Evolutionary conservation across 2,797 vertebrate genomes (phyloP).

Genomic region (Erithacus rubecula): DNA sequence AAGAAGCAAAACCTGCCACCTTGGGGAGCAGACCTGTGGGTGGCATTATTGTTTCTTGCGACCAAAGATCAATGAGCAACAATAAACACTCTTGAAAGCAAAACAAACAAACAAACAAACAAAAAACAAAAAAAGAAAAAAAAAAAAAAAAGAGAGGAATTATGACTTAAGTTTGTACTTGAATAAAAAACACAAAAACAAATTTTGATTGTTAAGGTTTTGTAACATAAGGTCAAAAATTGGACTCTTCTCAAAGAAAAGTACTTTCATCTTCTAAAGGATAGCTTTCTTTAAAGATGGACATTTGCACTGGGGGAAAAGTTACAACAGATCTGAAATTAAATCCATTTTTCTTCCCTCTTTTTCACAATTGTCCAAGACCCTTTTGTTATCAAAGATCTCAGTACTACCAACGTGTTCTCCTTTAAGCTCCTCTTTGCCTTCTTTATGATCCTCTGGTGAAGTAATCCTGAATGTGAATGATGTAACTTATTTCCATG

Average conservation of each 20-base stretch:
- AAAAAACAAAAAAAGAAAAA: not conserved
- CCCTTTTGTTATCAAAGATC: slow-evolving; percentile 55
- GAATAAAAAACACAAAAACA: slow-evolving; percentile 46
- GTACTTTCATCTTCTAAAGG: slow-evolving; percentile 69
- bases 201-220: slow-evolving; percentile 75
- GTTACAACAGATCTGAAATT: slow-evolving; percentile 55
- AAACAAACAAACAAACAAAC: not conserved
- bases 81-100: slow-evolving; percentile 66
- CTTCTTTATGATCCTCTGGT: slow-evolving; percentile 43
- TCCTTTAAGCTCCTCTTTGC: slow-evolving; percentile 57
- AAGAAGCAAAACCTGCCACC: slow-evolving; percentile 66
- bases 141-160: slow-evolving; percentile 34
- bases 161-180: slow-evolving; percentile 68
- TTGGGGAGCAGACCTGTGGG: slow-evolving; percentile 61
- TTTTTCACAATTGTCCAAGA: slow-evolving; percentile 66
- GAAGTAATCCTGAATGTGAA: slow-evolving; percentile 29
- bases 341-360: slow-evolving; percentile 61
- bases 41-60: slow-evolving; percentile 77
- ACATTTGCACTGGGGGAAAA: slow-evolving; percentile 51
- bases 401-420: slow-evolving; percentile 47
- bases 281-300: slow-evolving; percentile 59
- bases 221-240: slow-evolving; percentile 70
- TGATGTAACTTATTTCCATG: slow-evolving; percentile 43
- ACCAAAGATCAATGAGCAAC: slow-evolving; percentile 81
- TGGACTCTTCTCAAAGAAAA: slow-evolving; percentile 73